A percentile compares a stretch with the other conserved stretches of the same genome.
These are phyloP conservation scores for Osmerus eperlanus DNA, from an alignment of 2,113 vertebrate genomes.

Conservation along the genomic window DNA sequence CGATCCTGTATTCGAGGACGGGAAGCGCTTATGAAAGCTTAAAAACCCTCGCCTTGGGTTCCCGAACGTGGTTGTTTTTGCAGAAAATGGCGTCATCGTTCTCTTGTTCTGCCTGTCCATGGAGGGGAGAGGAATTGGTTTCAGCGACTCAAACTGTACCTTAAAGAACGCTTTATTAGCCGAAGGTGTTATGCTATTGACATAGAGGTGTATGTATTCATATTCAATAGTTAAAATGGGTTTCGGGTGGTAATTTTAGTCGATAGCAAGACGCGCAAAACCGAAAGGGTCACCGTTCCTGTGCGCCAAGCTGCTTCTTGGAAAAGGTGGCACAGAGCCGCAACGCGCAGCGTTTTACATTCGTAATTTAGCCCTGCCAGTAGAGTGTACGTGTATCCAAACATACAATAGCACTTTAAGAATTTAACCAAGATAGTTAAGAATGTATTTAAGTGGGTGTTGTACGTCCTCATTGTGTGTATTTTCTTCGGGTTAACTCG, in stretches of 20 bases:
- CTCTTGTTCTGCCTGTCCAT: slow-evolving; percentile 72
- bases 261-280: slow-evolving; percentile 75
- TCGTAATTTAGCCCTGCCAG: slow-evolving; percentile 17
- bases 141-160: slow-evolving; percentile 56
- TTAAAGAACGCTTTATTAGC: not conserved
- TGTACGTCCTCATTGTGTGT: slow-evolving; percentile 60
- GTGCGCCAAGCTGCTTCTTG: slow-evolving; percentile 79
- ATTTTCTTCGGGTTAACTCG: slow-evolving; percentile 68
- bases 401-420: slow-evolving; percentile 18
- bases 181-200: not conserved
- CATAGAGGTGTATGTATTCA: slow-evolving; percentile 36
- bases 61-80: slow-evolving; percentile 72
- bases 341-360: slow-evolving; percentile 69
- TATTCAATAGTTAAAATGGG: not conserved
- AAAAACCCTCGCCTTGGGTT: slow-evolving; percentile 62
- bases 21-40: slow-evolving; percentile 41
- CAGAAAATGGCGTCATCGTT: slow-evolving; percentile 82
- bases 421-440: slow-evolving; percentile 19
- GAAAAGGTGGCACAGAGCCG: slow-evolving; percentile 75
- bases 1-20: slow-evolving; percentile 20
- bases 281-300: slow-evolving; percentile 75
- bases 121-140: slow-evolving; percentile 62
- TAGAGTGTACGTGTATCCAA: slow-evolving; percentile 17
- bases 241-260: slow-evolving; percentile 30
- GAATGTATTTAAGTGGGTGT: slow-evolving; percentile 23